These are phyloP conservation scores for Channa striata DNA, from an alignment of 2,797 vertebrate species.

Conservation along the genomic window DNA sequence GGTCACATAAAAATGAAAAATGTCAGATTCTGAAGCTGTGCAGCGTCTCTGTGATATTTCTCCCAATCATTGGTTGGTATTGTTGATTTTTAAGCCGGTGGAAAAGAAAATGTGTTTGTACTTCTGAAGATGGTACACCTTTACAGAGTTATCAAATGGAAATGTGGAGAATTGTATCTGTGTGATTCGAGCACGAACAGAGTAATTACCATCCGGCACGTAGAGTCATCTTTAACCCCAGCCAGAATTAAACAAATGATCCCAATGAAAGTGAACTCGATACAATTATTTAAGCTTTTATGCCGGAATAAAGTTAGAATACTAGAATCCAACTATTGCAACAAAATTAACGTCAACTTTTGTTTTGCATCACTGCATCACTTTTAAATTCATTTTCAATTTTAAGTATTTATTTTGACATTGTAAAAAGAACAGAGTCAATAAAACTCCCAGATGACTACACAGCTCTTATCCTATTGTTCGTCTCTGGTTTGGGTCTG, in stretches of 20 bases:
- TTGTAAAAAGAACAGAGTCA: slow-evolving; percentile 23
- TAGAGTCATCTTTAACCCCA: neutral
- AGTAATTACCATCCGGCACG: neutral
- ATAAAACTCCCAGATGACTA: slow-evolving; percentile 37
- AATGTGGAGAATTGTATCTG: neutral
- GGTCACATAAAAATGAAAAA: neutral
- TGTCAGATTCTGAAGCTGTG: neutral
- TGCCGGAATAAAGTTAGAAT: slow-evolving; percentile 21
- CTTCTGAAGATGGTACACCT: neutral
- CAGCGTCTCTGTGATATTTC: neutral
- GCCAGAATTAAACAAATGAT: slow-evolving; percentile 17
- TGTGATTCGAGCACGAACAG: neutral
- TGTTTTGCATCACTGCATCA: slow-evolving; percentile 9
- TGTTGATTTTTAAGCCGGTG: neutral
- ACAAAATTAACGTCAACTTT: slow-evolving; percentile 9
- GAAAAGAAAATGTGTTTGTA: neutral
- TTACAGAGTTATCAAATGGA: neutral
- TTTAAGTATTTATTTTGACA: slow-evolving; percentile 43
- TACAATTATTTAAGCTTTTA: slow-evolving; percentile 13
- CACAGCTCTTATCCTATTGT: slow-evolving; percentile 11
- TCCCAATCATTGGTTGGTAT: neutral
- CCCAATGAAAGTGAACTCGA: neutral
- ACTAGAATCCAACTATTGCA: neutral
- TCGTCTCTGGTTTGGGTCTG: slow-evolving; percentile 26
- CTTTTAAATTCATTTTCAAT: slow-evolving; percentile 51